Evolutionary conservation across 1,140 invertebrate genomes (phyloP), one percentile per base, ranked within the genome.

Genomic region (Trachelipus rathkii): DNA sequence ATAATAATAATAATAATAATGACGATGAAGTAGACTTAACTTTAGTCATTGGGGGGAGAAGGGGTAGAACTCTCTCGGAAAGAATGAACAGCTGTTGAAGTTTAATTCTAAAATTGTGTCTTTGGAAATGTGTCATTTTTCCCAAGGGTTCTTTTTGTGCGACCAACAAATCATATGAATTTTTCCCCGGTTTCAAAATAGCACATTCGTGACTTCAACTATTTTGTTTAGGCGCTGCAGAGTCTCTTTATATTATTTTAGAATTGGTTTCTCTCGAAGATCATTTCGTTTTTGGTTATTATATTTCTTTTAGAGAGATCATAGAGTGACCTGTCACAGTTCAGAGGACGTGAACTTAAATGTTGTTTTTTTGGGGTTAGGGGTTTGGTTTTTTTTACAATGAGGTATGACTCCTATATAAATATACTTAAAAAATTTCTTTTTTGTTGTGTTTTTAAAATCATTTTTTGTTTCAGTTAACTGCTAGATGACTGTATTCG

Each of bases 81-180:
- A 33, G 33, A 33, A 33, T 3, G 33, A 33, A 33, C 33, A 33
- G 33, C 33, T 33, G 33, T 33, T 33, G 33, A 33, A 33, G 1
- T 33, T 1, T 33, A 33, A 33, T 33, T 33, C 33, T 3, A 33
- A 33, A 33, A 33, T 33, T 60, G 8, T 60, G 50, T 60, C 50
- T 60, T 60, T 60, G 50, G 50, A 60, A 60, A 60, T 60, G 50
- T 60, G 50, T 60, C 19, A 19, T 19, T 19, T 60, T 60, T 60
- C 50, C 50, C 50, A 60, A 60, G 50, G 3, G 8, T 3, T 33
- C 33, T 33, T 33, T 8, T 60, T 60, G 2, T 13, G 50, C 11
- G 11, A 60, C 50, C 50, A 60, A 60, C 50, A 60, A 60, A 60
- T 60, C 50, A 60, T 60, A 2, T 60, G 11, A 15, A 15, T 60